Base-by-base conservation (phyloP, 2,888 invertebrate species). In the Anthrax anthrax region DNA sequence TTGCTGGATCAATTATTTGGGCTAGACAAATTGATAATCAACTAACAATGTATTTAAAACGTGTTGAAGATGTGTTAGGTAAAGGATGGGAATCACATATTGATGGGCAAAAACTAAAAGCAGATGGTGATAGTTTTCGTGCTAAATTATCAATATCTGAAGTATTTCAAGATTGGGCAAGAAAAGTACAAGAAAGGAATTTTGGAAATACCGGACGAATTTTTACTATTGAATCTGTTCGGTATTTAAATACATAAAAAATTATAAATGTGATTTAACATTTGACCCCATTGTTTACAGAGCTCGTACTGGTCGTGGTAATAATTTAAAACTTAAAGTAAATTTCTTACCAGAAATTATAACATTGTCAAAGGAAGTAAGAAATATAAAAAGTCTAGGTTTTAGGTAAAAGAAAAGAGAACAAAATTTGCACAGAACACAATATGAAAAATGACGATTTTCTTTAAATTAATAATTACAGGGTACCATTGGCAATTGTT, bases 61-160 rank as follows among this genome's bases (percentile, higher is more conserved):
- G 97, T 52, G 97, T 99, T 1, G 98, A 97, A 71, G 97, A 97
- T 73, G 97, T 99, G 18, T 76, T 99, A 42, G 96, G 88, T 42
- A 95, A 94, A 67, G 95, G 94, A 37, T 99, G 98, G 98, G 97
- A 97, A 67, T 92, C 91, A 57, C 97, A 99, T 64, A 91, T 97
- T 42, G 98, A 98, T 69, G 98, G 98, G 13, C 94, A 96, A 64
- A 92, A 94, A 62, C 71, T 95, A 46, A 98, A 98, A 69, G 90
- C 87, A 4, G 96, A 97, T 61, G 96, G 97, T 4, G 97, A 98
- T 63, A 96, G 94, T 68, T 98, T 99, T 70, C 83, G 94, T 16
- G 73, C 88, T 48, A 97, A 98, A 66, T 74, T 99, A 37, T 95
- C 95, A 62, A 97, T 96, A 0, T 88, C 90, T 60, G 92, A 94